A percentile compares a stretch with the other conserved stretches of the same genome.
phyloP scores from a whole-genome alignment of 2,888 invertebrate species.

The Cheilosia urbana region DNA sequence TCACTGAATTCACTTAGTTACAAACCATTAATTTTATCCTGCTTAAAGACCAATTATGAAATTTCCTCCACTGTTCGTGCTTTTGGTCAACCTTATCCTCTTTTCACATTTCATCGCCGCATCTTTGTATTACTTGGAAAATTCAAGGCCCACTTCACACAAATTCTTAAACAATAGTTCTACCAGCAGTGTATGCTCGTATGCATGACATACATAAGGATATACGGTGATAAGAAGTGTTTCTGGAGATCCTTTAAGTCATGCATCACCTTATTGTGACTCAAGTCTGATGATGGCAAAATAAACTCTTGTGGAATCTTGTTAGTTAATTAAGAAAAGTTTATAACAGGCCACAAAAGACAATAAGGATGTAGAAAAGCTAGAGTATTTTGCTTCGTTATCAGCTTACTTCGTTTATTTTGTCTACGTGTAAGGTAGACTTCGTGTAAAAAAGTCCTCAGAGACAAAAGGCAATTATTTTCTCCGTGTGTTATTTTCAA shows the following conservation, averaged over 20 bases:
- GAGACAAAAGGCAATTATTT: constrained; percentile 12
- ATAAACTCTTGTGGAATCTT: constrained; percentile 33
- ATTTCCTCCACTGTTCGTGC: constrained; percentile 30
- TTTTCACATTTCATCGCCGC: constrained; percentile 6
- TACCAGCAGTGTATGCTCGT: neutral
- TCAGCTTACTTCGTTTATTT: constrained; percentile 42
- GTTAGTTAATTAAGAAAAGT: constrained; percentile 62
- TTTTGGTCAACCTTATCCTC: neutral
- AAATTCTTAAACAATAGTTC: constrained; percentile 28
- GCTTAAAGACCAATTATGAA: constrained; percentile 55
- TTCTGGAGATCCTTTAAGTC: constrained; percentile 30
- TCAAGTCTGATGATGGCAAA: constrained; percentile 20
- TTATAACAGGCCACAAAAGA: constrained; percentile 45
- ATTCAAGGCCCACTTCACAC: constrained; percentile 35
- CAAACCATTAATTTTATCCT: constrained; percentile 48
- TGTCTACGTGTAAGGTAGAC: constrained; percentile 4
- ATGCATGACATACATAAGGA: constrained; percentile 2
- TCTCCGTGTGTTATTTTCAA: constrained; percentile 14
- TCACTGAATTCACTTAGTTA: constrained; percentile 46
- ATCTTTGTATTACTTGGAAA: constrained; percentile 16
- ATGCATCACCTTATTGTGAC: constrained; percentile 21
- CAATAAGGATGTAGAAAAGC: constrained; percentile 27
- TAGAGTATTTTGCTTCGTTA: constrained; percentile 43
- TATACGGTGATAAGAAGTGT: constrained; percentile 25
- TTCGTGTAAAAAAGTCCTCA: constrained; percentile 6